Conservation (phyloP, 2,113 vertebrate genomes). For the Apodemus sylvaticus region DNA sequence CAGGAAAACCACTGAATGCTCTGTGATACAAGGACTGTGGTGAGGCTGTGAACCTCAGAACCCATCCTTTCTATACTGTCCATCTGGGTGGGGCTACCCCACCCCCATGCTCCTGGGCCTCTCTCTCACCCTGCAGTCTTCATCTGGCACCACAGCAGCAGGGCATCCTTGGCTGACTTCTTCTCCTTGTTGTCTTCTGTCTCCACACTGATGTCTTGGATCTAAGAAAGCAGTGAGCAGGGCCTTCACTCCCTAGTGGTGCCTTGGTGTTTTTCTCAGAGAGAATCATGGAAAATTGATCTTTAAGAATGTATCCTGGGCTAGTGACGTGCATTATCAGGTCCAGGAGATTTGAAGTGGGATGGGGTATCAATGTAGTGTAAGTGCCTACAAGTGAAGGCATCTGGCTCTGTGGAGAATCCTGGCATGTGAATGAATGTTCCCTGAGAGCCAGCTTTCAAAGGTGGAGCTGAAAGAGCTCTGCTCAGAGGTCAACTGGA, state of each 20-base stretch:
- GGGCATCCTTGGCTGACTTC: conserved; percentile 96
- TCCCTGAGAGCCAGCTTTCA: neutral
- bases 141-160: conserved; percentile 98
- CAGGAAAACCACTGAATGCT: neutral
- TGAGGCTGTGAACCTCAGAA: neutral
- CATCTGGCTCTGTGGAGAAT: neutral
- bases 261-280: neutral
- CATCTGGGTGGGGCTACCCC: neutral
- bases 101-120: neutral
- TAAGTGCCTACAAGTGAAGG: neutral
- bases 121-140: conserved; percentile 93
- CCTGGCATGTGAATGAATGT: fast-evolving
- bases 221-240: conserved; percentile 83
- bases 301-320: neutral
- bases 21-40: neutral
- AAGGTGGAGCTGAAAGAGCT: neutral
- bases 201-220: conserved; percentile 97
- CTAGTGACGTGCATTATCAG: neutral
- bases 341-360: neutral
- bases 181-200: conserved; percentile 96
- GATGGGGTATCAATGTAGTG: neutral
- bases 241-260: neutral
- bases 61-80: neutral
- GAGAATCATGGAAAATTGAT: neutral
- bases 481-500: neutral